phyloP scores from a whole-genome alignment of 2,888 invertebrate genomes.

The Encarsia formosa region DNA sequence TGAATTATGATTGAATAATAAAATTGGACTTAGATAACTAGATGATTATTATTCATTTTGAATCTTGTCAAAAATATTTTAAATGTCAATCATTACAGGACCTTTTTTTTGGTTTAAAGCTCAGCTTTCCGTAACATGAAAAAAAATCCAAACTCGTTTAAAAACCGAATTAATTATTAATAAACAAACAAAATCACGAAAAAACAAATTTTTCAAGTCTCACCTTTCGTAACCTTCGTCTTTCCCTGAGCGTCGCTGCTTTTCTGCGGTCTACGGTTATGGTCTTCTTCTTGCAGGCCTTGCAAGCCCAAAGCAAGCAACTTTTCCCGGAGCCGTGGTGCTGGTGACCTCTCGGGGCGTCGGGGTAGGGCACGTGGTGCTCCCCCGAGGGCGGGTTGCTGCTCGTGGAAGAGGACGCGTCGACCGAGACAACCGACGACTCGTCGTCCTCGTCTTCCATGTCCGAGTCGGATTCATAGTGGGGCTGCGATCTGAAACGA shows the following conservation, averaged over 20 bases:
- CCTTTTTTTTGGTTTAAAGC: too few relatives aligned
- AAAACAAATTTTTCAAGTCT: too few relatives aligned
- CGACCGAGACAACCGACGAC: conserved; percentile 45
- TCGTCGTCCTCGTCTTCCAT: conserved; percentile 38
- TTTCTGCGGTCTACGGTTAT: conserved; percentile 93
- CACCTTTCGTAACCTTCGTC: conserved; percentile 89
- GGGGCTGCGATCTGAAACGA: conserved; percentile 40
- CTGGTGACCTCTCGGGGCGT: conserved; percentile 48
- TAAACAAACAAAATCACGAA: too few relatives aligned
- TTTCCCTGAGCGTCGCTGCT: conserved; percentile 93
- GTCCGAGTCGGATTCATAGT: conserved; percentile 45
- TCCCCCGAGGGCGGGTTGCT: conserved; percentile 16
- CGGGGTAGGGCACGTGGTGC: conserved; percentile 46
- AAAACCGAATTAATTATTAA: too few relatives aligned
- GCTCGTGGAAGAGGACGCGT: conserved; percentile 39
- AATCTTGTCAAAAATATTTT: too few relatives aligned
- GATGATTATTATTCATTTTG: too few relatives aligned
- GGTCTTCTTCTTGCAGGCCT: conserved; percentile 94
- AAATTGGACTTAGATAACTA: too few relatives aligned
- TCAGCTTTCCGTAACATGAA: too few relatives aligned
- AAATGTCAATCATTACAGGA: too few relatives aligned
- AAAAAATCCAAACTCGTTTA: too few relatives aligned
- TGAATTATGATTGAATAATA: too few relatives aligned
- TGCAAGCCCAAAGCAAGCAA: conserved; percentile 95
- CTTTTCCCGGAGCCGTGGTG: conserved; percentile 57